A percentile compares a stretch with the other conserved stretches of the same genome.
Evolutionary conservation across 1,140 invertebrate genomes (phyloP).

Genomic region (Microvelia longipes): DNA sequence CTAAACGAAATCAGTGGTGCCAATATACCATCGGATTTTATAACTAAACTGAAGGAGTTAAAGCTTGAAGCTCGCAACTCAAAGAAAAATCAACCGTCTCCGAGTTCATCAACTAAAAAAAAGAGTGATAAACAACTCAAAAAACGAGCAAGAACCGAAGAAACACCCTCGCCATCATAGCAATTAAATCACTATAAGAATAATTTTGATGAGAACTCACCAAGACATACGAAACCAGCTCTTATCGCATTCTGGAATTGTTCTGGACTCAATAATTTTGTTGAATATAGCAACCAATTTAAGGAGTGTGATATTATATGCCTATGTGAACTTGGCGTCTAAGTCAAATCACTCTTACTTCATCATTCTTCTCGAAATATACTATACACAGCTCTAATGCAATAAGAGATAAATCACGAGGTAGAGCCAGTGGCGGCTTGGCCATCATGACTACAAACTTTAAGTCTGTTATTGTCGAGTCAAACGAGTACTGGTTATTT

Average conservation of each 20-base stretch:
- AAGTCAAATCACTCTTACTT: background rate
- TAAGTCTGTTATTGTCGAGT: background rate
- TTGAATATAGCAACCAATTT: background rate
- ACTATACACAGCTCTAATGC: background rate
- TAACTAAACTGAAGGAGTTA: background rate
- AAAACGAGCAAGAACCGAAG: background rate
- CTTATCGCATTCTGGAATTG: background rate
- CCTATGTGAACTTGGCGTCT: background rate
- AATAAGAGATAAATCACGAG: background rate
- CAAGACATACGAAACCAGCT: background rate
- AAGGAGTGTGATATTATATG: background rate
- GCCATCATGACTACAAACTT: background rate
- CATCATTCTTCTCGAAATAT: background rate
- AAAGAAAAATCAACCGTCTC: background rate
- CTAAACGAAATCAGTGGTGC: background rate
- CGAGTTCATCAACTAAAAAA: background rate
- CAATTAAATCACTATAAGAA: too few relatives aligned
- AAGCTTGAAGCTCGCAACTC: background rate
- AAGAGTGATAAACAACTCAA: background rate
- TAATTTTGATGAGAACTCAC: too few relatives aligned
- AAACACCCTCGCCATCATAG: too few relatives aligned
- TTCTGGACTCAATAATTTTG: background rate
- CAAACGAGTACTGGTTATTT: background rate
- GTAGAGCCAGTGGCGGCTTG: background rate
- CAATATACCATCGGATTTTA: too few relatives aligned